A percentile compares a stretch with the other conserved stretches of the same genome.
phyloP scores from a whole-genome alignment of 2,113 vertebrate species.

The Epinephelus moara region DNA sequence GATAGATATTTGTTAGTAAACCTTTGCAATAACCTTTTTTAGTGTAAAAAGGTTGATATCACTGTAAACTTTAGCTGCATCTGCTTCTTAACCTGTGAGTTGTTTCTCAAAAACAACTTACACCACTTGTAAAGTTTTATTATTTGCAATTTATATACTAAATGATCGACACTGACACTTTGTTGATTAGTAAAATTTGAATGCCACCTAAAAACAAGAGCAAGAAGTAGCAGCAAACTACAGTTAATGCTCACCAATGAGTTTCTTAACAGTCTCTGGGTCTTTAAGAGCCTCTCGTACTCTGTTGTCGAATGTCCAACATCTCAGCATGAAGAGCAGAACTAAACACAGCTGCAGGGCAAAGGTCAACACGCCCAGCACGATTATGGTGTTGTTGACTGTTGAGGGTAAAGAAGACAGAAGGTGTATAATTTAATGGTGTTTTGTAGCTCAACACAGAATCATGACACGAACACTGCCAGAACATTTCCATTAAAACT shows the following conservation, averaged over 20 bases:
- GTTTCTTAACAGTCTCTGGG: slow-evolving; percentile 14
- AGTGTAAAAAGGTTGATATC: too few species aligned
- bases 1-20: neutral
- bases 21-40: too few species aligned
- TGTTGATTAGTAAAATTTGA: neutral
- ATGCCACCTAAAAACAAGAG: neutral
- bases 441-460: neutral
- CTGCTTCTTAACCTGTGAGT: neutral
- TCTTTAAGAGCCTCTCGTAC: slow-evolving; percentile 49
- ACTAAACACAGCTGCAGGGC: slow-evolving; percentile 77
- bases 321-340: slow-evolving; percentile 72
- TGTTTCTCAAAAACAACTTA: neutral
- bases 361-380: slow-evolving; percentile 76
- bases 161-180: neutral
- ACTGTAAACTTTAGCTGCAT: too few species aligned
- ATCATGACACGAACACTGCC: neutral
- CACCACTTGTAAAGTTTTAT: neutral
- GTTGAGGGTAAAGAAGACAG: slow-evolving; percentile 24
- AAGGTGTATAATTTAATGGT: neutral
- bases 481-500: neutral
- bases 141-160: neutral
- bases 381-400: slow-evolving; percentile 56
- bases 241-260: slow-evolving; percentile 41
- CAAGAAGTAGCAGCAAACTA: neutral
- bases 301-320: slow-evolving; percentile 63